A percentile compares a stretch with the other conserved stretches of the same genome.
phyloP scores from a whole-genome alignment of 2,888 invertebrate species.

The Lasioglossum figueresi region DNA sequence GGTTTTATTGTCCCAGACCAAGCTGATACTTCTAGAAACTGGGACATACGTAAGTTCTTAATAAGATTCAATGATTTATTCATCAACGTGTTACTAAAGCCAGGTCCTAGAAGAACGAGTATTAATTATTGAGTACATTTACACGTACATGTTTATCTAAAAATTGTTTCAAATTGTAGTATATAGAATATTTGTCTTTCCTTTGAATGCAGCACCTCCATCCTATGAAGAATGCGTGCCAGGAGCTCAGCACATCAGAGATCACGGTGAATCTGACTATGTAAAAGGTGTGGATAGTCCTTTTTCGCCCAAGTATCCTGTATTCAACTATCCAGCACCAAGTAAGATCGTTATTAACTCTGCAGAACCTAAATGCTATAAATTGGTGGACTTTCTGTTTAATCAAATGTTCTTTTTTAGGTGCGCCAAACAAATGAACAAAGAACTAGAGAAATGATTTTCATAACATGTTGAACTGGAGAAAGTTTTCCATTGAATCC shows the following conservation, averaged over 20 bases:
- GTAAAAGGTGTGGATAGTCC: constrained; percentile 48
- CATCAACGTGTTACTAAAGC: background rate
- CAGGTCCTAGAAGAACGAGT: background rate
- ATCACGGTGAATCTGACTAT: constrained; percentile 53
- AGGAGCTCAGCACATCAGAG: constrained; percentile 49
- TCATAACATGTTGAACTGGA: background rate
- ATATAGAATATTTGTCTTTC: background rate
- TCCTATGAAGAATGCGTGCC: constrained; percentile 64
- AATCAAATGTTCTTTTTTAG: background rate
- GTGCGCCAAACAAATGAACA: background rate
- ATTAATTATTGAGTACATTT: background rate
- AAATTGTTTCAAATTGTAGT: too few species aligned
- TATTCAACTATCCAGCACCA: constrained; percentile 49
- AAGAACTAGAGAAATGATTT: background rate
- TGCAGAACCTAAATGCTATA: too few species aligned
- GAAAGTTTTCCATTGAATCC: background rate
- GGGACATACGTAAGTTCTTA: constrained; percentile 48
- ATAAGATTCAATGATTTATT: background rate
- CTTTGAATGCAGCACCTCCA: constrained; percentile 60
- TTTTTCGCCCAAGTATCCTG: constrained; percentile 62
- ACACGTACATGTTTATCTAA: too few species aligned
- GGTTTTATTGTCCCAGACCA: constrained; percentile 9
- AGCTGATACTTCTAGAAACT: background rate
- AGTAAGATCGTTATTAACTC: constrained; percentile 37
- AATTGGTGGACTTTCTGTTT: background rate